These are phyloP conservation scores for Pontoporia blainvillei DNA, from an alignment of 2,113 vertebrate species.

Conservation along the genomic window DNA sequence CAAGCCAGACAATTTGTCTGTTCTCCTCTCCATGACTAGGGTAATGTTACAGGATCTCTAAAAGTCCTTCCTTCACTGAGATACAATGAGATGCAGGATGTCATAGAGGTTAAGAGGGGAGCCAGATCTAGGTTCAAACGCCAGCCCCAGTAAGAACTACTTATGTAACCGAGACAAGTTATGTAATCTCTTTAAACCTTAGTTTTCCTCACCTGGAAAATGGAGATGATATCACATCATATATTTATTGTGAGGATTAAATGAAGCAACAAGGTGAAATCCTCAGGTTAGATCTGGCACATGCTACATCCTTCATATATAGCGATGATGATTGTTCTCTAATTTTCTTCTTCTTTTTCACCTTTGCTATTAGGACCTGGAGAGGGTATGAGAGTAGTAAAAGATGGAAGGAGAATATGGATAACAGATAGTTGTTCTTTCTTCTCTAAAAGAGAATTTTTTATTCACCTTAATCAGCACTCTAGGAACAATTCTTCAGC, in stretches of 20 bases:
- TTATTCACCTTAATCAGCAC: background rate
- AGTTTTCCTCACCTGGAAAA: background rate
- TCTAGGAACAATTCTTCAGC: background rate
- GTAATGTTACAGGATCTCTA: background rate
- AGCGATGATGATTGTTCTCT: background rate
- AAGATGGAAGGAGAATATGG: background rate
- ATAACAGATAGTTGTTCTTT: background rate
- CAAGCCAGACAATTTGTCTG: background rate
- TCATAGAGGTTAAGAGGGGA: background rate
- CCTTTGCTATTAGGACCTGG: background rate
- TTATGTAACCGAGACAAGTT: background rate
- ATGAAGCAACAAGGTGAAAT: background rate
- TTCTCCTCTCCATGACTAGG: background rate
- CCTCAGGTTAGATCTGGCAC: background rate
- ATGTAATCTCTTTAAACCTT: background rate
- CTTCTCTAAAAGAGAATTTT: background rate
- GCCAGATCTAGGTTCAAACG: background rate
- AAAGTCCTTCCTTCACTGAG: background rate
- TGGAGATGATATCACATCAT: background rate
- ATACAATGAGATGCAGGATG: background rate
- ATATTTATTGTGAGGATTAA: background rate
- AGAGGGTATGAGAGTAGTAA: background rate
- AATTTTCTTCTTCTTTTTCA: background rate
- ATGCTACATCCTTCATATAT: background rate
- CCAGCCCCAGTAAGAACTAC: background rate